These are phyloP conservation scores for Lagopus muta DNA, from an alignment of 2,113 vertebrate genomes.

Conservation along the genomic window DNA sequence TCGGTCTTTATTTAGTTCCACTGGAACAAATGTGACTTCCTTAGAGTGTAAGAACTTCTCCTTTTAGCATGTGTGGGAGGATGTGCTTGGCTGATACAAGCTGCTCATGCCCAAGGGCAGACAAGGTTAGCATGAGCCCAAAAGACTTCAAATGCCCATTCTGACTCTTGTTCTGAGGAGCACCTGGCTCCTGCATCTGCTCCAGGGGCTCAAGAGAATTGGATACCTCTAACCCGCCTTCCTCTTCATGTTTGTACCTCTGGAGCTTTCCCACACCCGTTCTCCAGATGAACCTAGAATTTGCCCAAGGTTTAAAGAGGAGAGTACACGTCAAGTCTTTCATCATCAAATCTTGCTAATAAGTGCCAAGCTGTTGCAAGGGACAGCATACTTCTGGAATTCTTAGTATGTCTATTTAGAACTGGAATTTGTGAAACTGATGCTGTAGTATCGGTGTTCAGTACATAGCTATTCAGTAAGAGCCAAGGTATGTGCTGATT, in stretches of 20 bases:
- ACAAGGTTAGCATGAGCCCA: background rate
- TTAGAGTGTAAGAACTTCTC: conserved; percentile 32
- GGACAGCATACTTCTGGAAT: background rate
- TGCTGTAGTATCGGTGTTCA: background rate
- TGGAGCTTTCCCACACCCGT: background rate
- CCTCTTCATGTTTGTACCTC: background rate
- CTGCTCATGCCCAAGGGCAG: background rate
- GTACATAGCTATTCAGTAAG: background rate
- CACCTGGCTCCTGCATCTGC: background rate
- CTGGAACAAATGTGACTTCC: conserved; percentile 27
- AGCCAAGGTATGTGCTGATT: background rate
- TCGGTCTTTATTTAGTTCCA: conserved; percentile 53
- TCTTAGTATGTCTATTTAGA: background rate
- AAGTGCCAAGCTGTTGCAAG: background rate
- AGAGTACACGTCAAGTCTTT: background rate
- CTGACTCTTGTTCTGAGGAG: background rate
- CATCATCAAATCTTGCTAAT: background rate
- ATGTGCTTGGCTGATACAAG: background rate
- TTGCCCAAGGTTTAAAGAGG: background rate
- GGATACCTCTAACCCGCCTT: background rate
- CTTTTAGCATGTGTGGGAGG: conserved; percentile 8
- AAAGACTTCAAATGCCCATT: background rate
- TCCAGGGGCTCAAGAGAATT: background rate
- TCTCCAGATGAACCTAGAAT: background rate
- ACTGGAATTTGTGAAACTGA: background rate